Conservation (phyloP, 2,113 vertebrate species). For the Apteryx owenii region DNA sequence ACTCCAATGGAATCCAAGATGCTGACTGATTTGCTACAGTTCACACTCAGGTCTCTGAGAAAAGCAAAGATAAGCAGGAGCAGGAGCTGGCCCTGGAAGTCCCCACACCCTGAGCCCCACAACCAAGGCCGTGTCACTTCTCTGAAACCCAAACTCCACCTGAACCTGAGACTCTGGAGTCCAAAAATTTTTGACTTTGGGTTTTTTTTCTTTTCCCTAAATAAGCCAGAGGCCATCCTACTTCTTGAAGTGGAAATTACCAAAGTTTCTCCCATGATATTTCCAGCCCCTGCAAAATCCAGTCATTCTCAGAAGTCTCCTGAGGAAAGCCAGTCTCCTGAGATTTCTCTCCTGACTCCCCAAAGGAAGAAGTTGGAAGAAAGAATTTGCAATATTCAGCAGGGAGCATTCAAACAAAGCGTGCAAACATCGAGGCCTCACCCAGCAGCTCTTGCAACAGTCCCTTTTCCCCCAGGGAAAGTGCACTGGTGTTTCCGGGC, state of each 20-base stretch:
- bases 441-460: background rate
- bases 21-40: background rate
- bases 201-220: background rate
- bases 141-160: background rate
- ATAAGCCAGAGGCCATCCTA: background rate
- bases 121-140: background rate
- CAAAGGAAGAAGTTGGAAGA: background rate
- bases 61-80: background rate
- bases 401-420: background rate
- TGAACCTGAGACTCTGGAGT: background rate
- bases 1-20: background rate
- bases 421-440: background rate
- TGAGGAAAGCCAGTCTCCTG: background rate
- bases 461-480: background rate
- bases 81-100: background rate
- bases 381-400: background rate
- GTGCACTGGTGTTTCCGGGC: accelerated
- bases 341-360: background rate
- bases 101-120: background rate
- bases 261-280: accelerated
- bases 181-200: background rate
- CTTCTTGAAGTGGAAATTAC: background rate
- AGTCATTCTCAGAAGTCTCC: background rate
- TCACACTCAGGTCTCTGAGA: background rate
- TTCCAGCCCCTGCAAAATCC: background rate